These are phyloP conservation scores for Cacatua alba DNA, from an alignment of 2,113 vertebrate genomes.

Conservation along the genomic window DNA sequence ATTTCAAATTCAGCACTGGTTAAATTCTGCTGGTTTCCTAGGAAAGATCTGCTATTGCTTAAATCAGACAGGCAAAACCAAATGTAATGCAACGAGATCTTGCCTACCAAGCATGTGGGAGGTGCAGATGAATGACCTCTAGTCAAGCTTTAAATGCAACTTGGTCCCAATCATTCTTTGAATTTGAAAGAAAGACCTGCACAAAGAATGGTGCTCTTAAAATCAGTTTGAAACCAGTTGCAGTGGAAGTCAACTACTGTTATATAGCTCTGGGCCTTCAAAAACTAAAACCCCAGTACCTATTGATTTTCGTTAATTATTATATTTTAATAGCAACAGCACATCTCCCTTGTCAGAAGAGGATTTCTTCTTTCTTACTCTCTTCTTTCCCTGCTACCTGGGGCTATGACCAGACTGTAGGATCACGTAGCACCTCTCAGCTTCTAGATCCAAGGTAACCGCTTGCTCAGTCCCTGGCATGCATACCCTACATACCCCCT, in stretches of 20 bases:
- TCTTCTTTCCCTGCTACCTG: background rate
- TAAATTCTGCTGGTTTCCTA: background rate
- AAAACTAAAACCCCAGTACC: background rate
- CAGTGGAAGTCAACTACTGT: background rate
- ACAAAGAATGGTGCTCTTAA: background rate
- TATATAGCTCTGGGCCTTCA: background rate
- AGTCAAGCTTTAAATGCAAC: background rate
- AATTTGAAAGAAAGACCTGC: background rate
- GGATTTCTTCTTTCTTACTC: background rate
- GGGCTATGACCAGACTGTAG: no score
- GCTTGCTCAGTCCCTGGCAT: background rate
- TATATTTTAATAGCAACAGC: background rate
- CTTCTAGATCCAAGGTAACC: background rate
- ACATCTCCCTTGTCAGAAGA: background rate
- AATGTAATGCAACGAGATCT: background rate
- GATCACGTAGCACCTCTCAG: background rate
- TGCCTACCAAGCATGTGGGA: background rate
- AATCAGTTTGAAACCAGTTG: background rate
- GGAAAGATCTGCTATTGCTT: background rate
- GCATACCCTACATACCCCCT: background rate
- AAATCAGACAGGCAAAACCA: background rate
- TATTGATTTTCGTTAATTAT: rapidly evolving
- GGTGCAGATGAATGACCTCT: rapidly evolving
- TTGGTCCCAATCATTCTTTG: background rate
- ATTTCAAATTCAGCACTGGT: background rate